phyloP scores from a whole-genome alignment of 2,113 vertebrate species.

The Equus przewalskii region DNA sequence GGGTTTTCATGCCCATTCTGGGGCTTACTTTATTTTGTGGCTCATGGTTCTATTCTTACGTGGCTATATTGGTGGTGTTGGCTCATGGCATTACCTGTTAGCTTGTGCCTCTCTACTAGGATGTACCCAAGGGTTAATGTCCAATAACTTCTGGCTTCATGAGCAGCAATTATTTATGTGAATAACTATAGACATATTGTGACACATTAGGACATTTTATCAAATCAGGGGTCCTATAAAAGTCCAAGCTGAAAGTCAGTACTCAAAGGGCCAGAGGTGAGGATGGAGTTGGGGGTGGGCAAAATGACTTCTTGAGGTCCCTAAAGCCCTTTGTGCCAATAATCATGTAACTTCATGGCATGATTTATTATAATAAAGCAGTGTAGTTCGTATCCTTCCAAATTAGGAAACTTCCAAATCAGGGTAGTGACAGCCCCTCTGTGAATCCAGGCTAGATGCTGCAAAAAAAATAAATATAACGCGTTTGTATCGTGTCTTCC shows the following conservation, averaged over 20 bases:
- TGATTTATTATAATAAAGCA: background rate
- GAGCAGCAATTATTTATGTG: background rate
- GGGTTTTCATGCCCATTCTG: background rate
- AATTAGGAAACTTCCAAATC: background rate
- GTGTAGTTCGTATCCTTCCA: background rate
- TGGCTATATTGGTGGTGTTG: background rate
- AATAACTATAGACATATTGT: background rate
- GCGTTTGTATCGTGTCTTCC: background rate
- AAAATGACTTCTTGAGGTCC: background rate
- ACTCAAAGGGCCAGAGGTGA: background rate
- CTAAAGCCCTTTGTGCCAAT: background rate
- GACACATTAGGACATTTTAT: background rate
- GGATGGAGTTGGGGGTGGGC: background rate
- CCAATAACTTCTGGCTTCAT: background rate
- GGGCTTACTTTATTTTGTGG: background rate
- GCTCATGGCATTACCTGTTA: background rate
- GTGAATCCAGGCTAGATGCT: background rate
- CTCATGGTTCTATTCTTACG: background rate
- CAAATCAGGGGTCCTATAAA: background rate
- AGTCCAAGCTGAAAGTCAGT: background rate
- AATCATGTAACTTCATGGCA: background rate
- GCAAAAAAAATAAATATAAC: slow-evolving; percentile 11
- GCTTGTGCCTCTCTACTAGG: background rate
- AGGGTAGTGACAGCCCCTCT: background rate
- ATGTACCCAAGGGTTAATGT: background rate